phyloP scores from a whole-genome alignment of 2,113 vertebrate genomes.

The Nothoprocta perdicaria region DNA sequence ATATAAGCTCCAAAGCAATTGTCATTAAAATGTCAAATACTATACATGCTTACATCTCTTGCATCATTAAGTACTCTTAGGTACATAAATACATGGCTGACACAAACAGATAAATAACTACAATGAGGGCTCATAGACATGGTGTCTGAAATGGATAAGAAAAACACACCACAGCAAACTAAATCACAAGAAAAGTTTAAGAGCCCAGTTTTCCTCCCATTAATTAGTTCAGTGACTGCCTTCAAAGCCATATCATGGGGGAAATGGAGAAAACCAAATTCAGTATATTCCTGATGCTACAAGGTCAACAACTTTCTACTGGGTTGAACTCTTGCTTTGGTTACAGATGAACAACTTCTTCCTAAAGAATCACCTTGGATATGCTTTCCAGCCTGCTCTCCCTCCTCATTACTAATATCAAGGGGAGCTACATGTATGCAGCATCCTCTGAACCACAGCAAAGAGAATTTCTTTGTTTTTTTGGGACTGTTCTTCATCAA shows the following conservation, averaged over 20 bases:
- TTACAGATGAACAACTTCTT: slow-evolving; percentile 24
- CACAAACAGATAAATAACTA: slow-evolving; percentile 21
- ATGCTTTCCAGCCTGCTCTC: slow-evolving; percentile 31
- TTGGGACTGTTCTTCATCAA: background rate
- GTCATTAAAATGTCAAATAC: slow-evolving; percentile 50
- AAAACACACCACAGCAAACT: slow-evolving; percentile 29
- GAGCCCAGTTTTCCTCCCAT: background rate
- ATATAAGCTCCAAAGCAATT: slow-evolving; percentile 19
- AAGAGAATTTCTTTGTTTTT: background rate
- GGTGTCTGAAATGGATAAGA: background rate
- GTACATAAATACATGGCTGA: slow-evolving; percentile 4
- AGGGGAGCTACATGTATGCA: background rate
- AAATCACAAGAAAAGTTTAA: slow-evolving; percentile 51
- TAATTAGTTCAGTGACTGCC: slow-evolving; percentile 7
- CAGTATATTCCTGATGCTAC: slow-evolving; percentile 15
- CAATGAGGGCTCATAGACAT: background rate
- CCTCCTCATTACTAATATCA: slow-evolving; percentile 25
- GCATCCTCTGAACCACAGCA: background rate
- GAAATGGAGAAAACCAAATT: background rate
- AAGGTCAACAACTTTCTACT: background rate
- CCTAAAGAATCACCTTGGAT: background rate
- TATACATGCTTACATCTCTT: slow-evolving; percentile 14
- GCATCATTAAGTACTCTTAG: slow-evolving; percentile 35
- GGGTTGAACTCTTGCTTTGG: background rate
- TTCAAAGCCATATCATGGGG: background rate